phyloP scores from a whole-genome alignment of 2,113 vertebrate species.

The Zosterops hypoxanthus region DNA sequence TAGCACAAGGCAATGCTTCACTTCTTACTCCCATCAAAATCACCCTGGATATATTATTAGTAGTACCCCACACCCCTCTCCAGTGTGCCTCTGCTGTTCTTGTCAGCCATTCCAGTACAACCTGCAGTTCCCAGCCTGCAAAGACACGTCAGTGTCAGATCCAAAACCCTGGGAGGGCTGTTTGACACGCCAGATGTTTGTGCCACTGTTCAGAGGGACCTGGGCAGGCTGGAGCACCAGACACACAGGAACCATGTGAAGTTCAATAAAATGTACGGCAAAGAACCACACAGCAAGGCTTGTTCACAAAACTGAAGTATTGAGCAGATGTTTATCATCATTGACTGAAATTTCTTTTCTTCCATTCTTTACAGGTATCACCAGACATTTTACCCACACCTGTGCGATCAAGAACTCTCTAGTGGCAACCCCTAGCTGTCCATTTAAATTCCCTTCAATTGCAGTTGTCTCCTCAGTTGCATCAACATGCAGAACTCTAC shows the following conservation, averaged over 20 bases:
- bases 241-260: neutral
- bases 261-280: neutral
- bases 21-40: neutral
- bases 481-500: neutral
- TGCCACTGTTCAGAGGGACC: neutral
- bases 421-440: neutral
- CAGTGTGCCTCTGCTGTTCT: neutral
- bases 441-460: neutral
- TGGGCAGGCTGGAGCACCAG: neutral
- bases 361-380: neutral
- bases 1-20: accelerated
- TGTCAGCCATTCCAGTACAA: neutral
- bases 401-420: neutral
- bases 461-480: neutral
- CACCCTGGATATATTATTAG: neutral
- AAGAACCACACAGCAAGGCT: neutral
- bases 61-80: neutral
- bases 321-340: neutral
- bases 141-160: accelerated
- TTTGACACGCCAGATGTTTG: neutral
- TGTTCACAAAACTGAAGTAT: neutral
- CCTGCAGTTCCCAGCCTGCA: neutral
- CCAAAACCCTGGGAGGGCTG: neutral
- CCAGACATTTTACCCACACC: neutral
- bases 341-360: neutral